Evolutionary conservation across 2,797 vertebrate genomes (phyloP).

Genomic region (Cheirogaleus major): DNA sequence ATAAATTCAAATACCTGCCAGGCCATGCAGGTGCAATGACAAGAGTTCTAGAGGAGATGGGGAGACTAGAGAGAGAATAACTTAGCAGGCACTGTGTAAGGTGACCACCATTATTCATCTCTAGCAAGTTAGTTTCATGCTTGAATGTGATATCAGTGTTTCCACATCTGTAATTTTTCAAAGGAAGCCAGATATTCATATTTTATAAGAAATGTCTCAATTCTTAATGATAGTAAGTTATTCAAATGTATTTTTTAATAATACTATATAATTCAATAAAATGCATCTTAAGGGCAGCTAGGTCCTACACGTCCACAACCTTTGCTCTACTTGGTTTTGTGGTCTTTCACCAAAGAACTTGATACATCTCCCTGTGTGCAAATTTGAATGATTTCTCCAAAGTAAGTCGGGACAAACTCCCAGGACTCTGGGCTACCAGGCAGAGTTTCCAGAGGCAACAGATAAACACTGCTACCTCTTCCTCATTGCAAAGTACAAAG

Average conservation of each 20-base stretch:
- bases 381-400: background rate
- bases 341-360: background rate
- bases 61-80: background rate
- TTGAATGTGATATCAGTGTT: background rate
- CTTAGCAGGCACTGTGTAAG: background rate
- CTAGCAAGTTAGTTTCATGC: background rate
- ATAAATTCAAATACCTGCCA: background rate
- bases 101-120: background rate
- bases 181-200: background rate
- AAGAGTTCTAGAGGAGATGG: background rate
- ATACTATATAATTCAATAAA: background rate
- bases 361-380: background rate
- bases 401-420: background rate
- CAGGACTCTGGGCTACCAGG: background rate
- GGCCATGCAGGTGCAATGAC: background rate
- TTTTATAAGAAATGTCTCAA: background rate
- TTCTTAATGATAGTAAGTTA: background rate
- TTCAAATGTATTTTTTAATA: background rate
- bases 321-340: background rate
- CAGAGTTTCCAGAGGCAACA: background rate
- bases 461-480: background rate
- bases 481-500: background rate
- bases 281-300: background rate
- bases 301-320: fast-evolving
- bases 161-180: background rate